A percentile compares a stretch with the other conserved stretches of the same genome.
Evolutionary conservation across 2,113 vertebrate genomes (phyloP).

Genomic region (Embiotoca jacksoni): DNA sequence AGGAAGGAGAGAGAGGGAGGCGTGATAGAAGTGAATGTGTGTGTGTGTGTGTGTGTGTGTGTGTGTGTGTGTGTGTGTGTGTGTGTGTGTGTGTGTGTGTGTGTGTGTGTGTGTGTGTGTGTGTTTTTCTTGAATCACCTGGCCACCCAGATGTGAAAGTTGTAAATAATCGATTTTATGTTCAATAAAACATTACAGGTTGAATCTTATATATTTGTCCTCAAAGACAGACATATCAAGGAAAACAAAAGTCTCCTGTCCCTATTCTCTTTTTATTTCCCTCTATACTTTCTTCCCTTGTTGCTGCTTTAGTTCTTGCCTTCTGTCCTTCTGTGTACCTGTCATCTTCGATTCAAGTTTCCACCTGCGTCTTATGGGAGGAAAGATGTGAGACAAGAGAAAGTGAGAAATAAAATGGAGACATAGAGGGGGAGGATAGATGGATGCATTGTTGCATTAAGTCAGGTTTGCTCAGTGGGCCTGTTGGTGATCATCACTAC

Average conservation of each 20-base stretch:
- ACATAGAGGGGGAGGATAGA: slow-evolving; percentile 17
- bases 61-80: too few species aligned
- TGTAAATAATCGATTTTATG: slow-evolving; percentile 59
- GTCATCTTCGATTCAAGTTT: slow-evolving; percentile 57
- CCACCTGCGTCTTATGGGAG: slow-evolving; percentile 38
- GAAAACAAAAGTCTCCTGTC: slow-evolving; percentile 23
- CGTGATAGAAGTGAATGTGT: background rate
- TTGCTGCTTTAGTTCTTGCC: slow-evolving; percentile 44
- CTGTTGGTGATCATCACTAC: slow-evolving; percentile 34
- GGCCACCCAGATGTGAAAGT: slow-evolving; percentile 40
- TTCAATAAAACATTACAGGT: slow-evolving; percentile 57
- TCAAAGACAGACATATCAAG: slow-evolving; percentile 15
- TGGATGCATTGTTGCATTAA: slow-evolving; percentile 40
- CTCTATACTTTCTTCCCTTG: slow-evolving; percentile 18
- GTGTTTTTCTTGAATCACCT: slow-evolving; percentile 6
- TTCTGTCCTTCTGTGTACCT: slow-evolving; percentile 50
- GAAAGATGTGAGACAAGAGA: slow-evolving; percentile 15
- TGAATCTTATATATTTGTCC: slow-evolving; percentile 24
- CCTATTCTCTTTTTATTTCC: slow-evolving; percentile 14
- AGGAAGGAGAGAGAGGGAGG: background rate
- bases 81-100: too few species aligned
- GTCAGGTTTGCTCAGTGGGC: slow-evolving; percentile 22
- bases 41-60: too few species aligned
- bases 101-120: background rate
- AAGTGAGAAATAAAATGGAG: slow-evolving; percentile 9